Evolutionary conservation across 2,113 vertebrate genomes (phyloP).

Genomic region (Otus sunia): DNA sequence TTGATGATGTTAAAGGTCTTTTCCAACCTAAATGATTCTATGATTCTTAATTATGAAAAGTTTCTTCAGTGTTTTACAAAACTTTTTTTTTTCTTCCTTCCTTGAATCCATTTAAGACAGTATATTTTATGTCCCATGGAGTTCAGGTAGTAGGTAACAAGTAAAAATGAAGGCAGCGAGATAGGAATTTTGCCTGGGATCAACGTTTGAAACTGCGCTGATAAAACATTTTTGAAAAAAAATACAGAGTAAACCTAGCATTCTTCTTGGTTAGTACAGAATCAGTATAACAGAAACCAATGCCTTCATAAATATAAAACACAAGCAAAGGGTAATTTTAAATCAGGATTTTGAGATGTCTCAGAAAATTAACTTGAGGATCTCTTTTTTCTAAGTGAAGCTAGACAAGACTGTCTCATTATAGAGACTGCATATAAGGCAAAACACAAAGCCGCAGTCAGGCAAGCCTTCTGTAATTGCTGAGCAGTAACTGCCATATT

Average conservation of each 20-base stretch:
- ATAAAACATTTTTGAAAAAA: neutral
- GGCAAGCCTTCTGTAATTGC: neutral
- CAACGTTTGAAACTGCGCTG: neutral
- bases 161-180: neutral
- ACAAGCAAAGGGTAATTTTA: neutral
- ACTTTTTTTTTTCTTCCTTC: neutral
- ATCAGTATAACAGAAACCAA: neutral
- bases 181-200: neutral
- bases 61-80: neutral
- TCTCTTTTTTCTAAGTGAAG: neutral
- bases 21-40: neutral
- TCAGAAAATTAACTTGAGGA: neutral
- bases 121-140: neutral
- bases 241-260: neutral
- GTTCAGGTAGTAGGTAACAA: neutral
- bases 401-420: neutral
- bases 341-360: neutral
- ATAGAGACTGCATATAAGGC: neutral
- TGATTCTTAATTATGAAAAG: neutral
- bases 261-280: neutral
- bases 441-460: neutral
- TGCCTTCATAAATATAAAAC: neutral
- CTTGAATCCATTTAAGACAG: neutral
- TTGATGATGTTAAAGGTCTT: rapidly evolving
- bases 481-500: neutral